phyloP scores from a whole-genome alignment of 2,888 invertebrate species.

The Ormyrus thymus region DNA sequence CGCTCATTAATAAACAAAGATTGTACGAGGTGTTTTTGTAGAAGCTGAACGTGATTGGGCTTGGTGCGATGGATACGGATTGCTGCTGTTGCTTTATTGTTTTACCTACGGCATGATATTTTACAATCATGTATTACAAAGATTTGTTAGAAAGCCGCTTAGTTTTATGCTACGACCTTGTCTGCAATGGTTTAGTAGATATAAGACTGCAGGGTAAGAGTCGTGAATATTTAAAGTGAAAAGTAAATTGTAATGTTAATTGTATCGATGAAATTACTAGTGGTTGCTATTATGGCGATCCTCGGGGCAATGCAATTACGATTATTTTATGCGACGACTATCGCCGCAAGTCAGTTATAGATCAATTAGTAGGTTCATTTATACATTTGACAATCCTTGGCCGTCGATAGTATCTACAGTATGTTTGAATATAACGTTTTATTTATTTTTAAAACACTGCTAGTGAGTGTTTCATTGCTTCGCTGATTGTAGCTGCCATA shows the following conservation, averaged over 20 bases:
- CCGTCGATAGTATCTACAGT: slow-evolving; percentile 2
- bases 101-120: slow-evolving; percentile 80
- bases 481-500: slow-evolving; percentile 9
- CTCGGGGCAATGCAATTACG: too few relatives aligned
- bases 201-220: not conserved
- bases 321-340: too few relatives aligned
- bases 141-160: slow-evolving; percentile 56
- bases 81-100: slow-evolving; percentile 80
- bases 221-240: too few relatives aligned
- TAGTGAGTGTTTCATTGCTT: not conserved
- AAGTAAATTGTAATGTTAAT: too few relatives aligned
- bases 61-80: slow-evolving; percentile 83
- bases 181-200: not conserved
- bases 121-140: slow-evolving; percentile 81
- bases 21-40: slow-evolving; percentile 49
- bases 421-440: too few relatives aligned
- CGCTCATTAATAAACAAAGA: too few relatives aligned
- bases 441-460: too few relatives aligned
- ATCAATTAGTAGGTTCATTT: too few relatives aligned
- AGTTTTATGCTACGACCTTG: not conserved
- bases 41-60: slow-evolving; percentile 59
- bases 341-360: too few relatives aligned
- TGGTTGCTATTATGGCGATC: too few relatives aligned
- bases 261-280: too few relatives aligned
- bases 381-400: not conserved